Conservation (phyloP, 2,113 vertebrate species). For the Daubentonia madagascariensis region DNA sequence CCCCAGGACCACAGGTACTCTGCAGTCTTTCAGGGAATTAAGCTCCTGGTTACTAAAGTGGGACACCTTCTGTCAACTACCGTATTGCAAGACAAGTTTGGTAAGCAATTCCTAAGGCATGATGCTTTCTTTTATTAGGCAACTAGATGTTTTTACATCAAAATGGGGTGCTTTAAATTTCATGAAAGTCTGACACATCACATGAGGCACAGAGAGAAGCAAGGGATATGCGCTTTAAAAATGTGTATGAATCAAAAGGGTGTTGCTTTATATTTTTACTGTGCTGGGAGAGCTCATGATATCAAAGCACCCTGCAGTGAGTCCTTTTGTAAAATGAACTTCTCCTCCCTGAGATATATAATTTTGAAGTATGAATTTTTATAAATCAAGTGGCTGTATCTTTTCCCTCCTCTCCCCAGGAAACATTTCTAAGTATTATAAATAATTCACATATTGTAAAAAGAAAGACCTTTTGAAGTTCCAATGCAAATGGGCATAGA, state of each 20-base stretch:
- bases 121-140: neutral
- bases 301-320: neutral
- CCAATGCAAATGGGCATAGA: neutral
- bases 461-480: neutral
- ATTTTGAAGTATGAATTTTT: neutral
- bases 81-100: neutral
- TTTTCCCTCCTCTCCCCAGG: neutral
- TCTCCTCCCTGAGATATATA: neutral
- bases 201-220: neutral
- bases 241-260: neutral
- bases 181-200: neutral
- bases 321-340: neutral
- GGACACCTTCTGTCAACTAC: neutral
- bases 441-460: neutral
- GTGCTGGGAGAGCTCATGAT: neutral
- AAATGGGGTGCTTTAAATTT: neutral
- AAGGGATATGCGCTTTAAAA: neutral
- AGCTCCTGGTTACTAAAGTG: slow-evolving; percentile 34
- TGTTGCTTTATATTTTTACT: neutral
- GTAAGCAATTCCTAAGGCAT: neutral
- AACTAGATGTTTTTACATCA: neutral
- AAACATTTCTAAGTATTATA: neutral
- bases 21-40: neutral
- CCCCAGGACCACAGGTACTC: neutral
- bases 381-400: neutral